phyloP scores from a whole-genome alignment of 2,797 vertebrate species.

The Rhynchonycteris naso region DNA sequence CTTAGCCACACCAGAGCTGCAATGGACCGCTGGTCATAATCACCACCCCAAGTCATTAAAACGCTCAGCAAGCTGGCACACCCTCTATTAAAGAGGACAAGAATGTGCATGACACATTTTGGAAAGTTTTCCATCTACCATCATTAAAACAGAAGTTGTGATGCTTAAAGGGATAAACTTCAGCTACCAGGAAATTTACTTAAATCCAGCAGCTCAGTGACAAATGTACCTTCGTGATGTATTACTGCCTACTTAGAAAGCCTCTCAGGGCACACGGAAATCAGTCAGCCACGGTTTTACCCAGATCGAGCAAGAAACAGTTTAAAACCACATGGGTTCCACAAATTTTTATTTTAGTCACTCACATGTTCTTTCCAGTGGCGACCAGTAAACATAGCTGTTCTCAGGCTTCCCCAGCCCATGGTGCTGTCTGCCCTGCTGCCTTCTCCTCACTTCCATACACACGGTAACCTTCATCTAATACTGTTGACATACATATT shows the following conservation, averaged over 20 bases:
- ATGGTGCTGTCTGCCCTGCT: fast-evolving
- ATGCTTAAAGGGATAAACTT: constrained; percentile 64
- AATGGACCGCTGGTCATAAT: background rate
- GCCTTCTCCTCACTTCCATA: background rate
- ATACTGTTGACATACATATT: background rate
- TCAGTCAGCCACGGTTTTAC: background rate
- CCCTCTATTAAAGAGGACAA: background rate
- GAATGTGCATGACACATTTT: background rate
- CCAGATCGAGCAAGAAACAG: constrained; percentile 29
- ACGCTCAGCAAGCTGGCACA: background rate
- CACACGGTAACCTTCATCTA: background rate
- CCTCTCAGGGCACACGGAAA: background rate
- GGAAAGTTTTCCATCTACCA: constrained; percentile 17
- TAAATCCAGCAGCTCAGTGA: constrained; percentile 19
- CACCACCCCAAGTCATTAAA: background rate
- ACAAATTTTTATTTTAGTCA: background rate
- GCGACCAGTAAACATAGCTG: background rate
- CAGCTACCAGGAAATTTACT: background rate
- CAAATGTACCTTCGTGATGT: background rate
- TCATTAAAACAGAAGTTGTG: constrained; percentile 18
- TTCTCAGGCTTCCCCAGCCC: background rate
- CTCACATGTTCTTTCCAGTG: background rate
- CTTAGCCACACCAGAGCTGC: background rate
- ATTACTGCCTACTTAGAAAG: background rate
- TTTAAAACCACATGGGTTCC: background rate